Evolutionary conservation across 2,797 vertebrate genomes (phyloP).

Genomic region (Pseudomugil tenellus): DNA sequence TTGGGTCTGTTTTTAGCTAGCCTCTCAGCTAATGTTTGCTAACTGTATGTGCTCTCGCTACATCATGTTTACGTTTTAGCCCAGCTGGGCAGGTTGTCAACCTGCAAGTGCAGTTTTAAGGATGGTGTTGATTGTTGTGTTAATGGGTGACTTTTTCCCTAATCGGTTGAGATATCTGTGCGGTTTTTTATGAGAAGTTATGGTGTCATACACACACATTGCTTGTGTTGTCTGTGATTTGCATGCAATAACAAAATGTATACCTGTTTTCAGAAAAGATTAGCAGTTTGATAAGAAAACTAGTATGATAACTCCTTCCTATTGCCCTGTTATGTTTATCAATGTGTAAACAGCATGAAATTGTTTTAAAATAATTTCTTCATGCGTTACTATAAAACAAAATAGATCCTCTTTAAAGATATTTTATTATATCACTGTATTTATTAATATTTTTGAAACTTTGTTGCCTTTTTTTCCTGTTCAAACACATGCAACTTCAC

Average conservation of each 20-base stretch:
- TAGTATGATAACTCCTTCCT: neutral
- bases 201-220: neutral
- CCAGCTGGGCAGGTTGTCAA: constrained; percentile 39
- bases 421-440: neutral
- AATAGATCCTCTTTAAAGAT: neutral
- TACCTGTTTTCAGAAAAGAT: neutral
- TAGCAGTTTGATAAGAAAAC: neutral
- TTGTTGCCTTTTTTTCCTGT: neutral
- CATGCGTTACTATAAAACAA: constrained; percentile 13
- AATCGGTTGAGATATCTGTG: neutral
- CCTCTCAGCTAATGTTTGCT: constrained; percentile 74
- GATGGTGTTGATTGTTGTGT: constrained; percentile 12
- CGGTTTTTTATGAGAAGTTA: neutral
- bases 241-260: neutral
- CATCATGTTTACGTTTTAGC: constrained; percentile 76
- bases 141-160: neutral
- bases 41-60: constrained; percentile 75
- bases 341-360: neutral
- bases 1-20: constrained; percentile 45
- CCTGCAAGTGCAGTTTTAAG: constrained; percentile 13
- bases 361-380: constrained; percentile 38
- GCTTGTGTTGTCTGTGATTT: neutral
- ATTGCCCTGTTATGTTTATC: neutral
- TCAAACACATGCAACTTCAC: neutral
- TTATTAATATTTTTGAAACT: neutral